Conservation (phyloP, 2,888 invertebrate genomes). For the Pyrgus malvae region DNA sequence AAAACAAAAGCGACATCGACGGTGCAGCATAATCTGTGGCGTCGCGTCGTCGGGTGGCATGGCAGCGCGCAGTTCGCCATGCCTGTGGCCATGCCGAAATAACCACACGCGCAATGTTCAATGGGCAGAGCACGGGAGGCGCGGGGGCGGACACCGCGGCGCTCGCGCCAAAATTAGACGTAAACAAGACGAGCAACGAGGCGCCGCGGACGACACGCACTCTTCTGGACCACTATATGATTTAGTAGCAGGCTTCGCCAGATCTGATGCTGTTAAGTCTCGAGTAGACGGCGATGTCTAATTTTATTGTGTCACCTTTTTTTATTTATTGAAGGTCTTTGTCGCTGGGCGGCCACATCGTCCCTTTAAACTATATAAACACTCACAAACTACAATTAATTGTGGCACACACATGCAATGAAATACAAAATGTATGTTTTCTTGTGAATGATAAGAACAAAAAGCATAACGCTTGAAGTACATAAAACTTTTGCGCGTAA, state of each 20-base stretch:
- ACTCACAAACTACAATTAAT: too few relatives aligned
- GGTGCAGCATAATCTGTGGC: constrained; percentile 33
- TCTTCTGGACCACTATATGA: constrained; percentile 37
- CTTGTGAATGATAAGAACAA: too few relatives aligned
- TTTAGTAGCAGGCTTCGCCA: constrained; percentile 4
- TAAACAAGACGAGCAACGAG: constrained; percentile 75
- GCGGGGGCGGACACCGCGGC: constrained; percentile 70
- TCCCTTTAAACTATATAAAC: too few relatives aligned
- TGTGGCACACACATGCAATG: too few relatives aligned
- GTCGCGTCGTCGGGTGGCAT: constrained; percentile 36
- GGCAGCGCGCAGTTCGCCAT: constrained; percentile 47
- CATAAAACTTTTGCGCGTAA: too few relatives aligned
- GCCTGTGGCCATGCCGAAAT: constrained; percentile 62
- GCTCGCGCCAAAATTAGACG: constrained; percentile 81
- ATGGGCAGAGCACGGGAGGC: constrained; percentile 64
- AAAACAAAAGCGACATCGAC: constrained; percentile 25
- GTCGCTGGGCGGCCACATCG: too few relatives aligned
- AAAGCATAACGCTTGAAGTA: too few relatives aligned
- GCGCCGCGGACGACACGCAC: constrained; percentile 53
- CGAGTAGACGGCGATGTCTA: too few relatives aligned
- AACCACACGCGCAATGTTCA: constrained; percentile 75
- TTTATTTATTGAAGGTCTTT: too few relatives aligned
- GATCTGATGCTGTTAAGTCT: background rate
- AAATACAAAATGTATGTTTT: too few relatives aligned
- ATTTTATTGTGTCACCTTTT: too few relatives aligned